Evolutionary conservation across 2,797 vertebrate species (phyloP).

Genomic region (Catostomus latipinnis): DNA sequence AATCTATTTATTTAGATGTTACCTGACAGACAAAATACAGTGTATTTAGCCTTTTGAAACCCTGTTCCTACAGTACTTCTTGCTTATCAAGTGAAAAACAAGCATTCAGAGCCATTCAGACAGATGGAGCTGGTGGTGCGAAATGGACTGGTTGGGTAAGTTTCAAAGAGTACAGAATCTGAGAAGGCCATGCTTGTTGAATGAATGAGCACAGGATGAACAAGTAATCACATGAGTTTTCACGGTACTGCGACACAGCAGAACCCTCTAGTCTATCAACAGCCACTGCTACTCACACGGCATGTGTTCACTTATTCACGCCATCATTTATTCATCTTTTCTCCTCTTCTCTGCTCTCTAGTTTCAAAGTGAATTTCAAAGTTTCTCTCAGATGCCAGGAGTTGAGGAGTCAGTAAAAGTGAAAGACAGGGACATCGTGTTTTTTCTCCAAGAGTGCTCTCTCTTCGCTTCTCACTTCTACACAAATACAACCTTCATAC

Average conservation of each 20-base stretch:
- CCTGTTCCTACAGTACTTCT: too few relatives aligned
- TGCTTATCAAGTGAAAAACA: too few relatives aligned
- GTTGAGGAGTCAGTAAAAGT: constrained; percentile 9
- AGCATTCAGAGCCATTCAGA: background rate
- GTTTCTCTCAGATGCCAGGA: constrained; percentile 27
- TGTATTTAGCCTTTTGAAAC: too few relatives aligned
- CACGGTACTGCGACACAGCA: constrained; percentile 7
- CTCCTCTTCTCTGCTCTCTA: constrained; percentile 12
- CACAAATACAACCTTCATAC: background rate
- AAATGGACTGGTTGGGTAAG: constrained; percentile 27
- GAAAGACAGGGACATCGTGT: constrained; percentile 29
- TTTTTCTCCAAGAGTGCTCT: constrained; percentile 11
- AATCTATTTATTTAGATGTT: too few relatives aligned
- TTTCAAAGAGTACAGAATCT: constrained; percentile 1
- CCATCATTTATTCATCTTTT: constrained; percentile 52
- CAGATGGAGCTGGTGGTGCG: background rate
- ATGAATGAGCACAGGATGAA: constrained; percentile 7
- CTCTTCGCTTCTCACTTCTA: background rate
- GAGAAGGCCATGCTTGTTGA: constrained; percentile 13
- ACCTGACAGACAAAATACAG: too few relatives aligned
- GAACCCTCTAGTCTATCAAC: constrained; percentile 34
- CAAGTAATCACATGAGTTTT: constrained; percentile 22
- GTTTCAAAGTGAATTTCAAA: constrained; percentile 54
- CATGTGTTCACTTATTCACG: constrained; percentile 54
- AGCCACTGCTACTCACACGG: constrained; percentile 31